Evolutionary conservation across 2,888 invertebrate species (phyloP).

Genomic region (Hermaeophaga mercurialis): DNA sequence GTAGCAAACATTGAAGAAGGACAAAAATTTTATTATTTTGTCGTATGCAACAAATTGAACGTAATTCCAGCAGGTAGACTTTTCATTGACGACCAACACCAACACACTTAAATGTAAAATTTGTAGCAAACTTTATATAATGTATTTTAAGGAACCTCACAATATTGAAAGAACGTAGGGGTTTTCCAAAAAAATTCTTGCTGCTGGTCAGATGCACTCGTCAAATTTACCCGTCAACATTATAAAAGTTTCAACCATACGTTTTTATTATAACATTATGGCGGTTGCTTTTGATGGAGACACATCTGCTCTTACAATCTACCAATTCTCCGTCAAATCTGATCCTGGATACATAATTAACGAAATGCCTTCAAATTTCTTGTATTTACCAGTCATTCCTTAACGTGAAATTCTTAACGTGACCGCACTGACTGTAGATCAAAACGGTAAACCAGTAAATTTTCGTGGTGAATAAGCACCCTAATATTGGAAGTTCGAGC

Average conservation of each 20-base stretch:
- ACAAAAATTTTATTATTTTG: conserved; percentile 14
- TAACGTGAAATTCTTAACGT: too few relatives aligned
- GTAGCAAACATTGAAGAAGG: conserved; percentile 47
- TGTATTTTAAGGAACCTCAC: neutral
- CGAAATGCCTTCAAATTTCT: conserved; percentile 8
- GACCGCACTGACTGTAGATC: too few relatives aligned
- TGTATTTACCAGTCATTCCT: conserved; percentile 21
- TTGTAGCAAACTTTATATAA: conserved; percentile 13
- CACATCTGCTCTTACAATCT: conserved; percentile 10
- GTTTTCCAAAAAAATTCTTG: conserved; percentile 8
- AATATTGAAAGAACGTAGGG: conserved; percentile 1
- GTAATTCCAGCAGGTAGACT: conserved; percentile 36
- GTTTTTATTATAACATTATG: conserved; percentile 14
- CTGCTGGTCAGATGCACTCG: conserved; percentile 22
- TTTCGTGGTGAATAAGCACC: too few relatives aligned
- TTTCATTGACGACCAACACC: conserved; percentile 38
- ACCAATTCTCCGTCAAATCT: conserved; percentile 3
- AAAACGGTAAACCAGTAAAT: too few relatives aligned
- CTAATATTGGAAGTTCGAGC: too few relatives aligned
- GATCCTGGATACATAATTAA: conserved; percentile 14
- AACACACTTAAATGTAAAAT: conserved; percentile 44
- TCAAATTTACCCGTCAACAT: conserved; percentile 17
- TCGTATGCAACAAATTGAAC: conserved; percentile 45
- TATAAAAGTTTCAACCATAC: conserved; percentile 18
- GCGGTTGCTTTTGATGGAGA: conserved; percentile 9